A percentile compares a stretch with the other conserved stretches of the same genome.
Conservation (phyloP, 2,113 vertebrate genomes). For the Nesospiza acunhae region DNA sequence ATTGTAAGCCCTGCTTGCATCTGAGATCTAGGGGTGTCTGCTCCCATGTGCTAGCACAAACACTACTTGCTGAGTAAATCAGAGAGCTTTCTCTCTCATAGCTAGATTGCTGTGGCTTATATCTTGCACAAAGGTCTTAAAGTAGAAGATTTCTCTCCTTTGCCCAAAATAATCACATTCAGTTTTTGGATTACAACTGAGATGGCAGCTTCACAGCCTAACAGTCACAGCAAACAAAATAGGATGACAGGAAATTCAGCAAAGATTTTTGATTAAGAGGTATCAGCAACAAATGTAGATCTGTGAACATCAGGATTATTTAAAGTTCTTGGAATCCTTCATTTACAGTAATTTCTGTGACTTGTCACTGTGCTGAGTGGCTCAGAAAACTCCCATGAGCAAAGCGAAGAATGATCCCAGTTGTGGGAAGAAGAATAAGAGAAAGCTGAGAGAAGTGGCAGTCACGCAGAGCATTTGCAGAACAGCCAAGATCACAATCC, state of each 20-base stretch:
- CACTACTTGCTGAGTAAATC: not conserved
- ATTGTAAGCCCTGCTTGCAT: not conserved
- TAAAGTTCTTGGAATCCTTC: not conserved
- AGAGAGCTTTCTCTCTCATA: not conserved
- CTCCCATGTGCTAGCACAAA: not conserved
- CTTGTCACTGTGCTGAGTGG: not conserved
- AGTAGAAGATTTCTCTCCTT: not conserved
- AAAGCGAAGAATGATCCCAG: slow-evolving; percentile 11
- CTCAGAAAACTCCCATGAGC: not conserved
- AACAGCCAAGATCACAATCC: slow-evolving; percentile 53
- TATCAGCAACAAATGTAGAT: not conserved
- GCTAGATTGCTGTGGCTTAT: not conserved
- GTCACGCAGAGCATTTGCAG: not conserved
- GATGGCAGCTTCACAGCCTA: not conserved
- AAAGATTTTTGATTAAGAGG: slow-evolving; percentile 3
- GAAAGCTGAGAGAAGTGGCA: slow-evolving; percentile 27
- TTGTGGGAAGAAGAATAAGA: not conserved
- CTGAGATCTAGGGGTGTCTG: not conserved
- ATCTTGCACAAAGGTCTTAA: not conserved
- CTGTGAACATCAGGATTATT: not conserved
- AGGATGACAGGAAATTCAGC: not conserved
- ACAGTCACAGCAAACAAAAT: not conserved
- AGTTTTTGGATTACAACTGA: not conserved
- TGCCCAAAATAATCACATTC: not conserved
- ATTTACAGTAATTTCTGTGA: not conserved